A percentile compares a stretch with the other conserved stretches of the same genome.
Conservation (phyloP, 2,113 vertebrate species). For the Zosterops japonicus region DNA sequence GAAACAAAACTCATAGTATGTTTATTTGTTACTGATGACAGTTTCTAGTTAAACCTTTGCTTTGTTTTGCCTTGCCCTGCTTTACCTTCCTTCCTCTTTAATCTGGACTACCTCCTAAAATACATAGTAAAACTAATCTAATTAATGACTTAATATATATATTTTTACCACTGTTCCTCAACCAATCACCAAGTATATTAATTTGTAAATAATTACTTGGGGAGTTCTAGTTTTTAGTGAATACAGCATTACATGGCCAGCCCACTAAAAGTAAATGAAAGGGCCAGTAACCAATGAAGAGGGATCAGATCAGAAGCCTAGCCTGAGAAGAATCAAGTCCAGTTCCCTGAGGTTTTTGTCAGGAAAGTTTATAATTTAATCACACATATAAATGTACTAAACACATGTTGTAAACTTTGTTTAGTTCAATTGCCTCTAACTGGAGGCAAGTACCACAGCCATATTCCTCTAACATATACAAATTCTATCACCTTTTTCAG, state of each 20-base stretch:
- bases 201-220: neutral
- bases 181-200: neutral
- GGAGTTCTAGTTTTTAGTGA: neutral
- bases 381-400: neutral
- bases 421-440: neutral
- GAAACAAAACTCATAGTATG: neutral
- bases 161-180: neutral
- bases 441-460: neutral
- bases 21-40: neutral
- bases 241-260: neutral
- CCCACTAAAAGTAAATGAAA: neutral
- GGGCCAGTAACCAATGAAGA: neutral
- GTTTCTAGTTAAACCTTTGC: neutral
- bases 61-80: neutral
- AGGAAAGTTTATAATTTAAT: neutral
- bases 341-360: neutral
- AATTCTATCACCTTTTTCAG: neutral
- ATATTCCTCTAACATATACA: neutral
- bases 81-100: neutral
- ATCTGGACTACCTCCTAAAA: neutral
- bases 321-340: neutral
- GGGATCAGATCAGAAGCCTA: neutral
- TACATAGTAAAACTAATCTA: neutral
- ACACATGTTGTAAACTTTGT: neutral
- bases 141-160: neutral